Evolutionary conservation across 2,797 vertebrate genomes (phyloP), one percentile per base, ranked within the genome.

Genomic region (Streptopelia turtur): DNA sequence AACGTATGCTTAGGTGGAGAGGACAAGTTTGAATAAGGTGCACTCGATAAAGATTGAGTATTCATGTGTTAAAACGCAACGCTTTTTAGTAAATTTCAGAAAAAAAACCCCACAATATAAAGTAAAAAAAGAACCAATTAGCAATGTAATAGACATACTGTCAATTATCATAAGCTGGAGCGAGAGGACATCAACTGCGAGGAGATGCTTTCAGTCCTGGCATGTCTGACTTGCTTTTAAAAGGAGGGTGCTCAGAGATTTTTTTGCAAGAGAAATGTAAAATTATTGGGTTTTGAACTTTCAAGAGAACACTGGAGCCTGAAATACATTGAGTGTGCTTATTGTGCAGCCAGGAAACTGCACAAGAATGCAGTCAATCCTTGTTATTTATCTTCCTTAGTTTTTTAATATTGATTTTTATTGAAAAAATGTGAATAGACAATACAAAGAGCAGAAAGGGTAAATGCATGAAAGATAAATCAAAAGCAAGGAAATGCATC

Each of bases 381-480:
- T 9, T 79, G n/a, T 83, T 91, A 71, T 70, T 90, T 91, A 28
- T 88, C 41, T 86, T 94, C 75, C 50, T 71, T 85, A 33, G 33
- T 47, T 92, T 94, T 93, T 70, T 69, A 83, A 21, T 90, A 74
- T 87, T 92, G 92, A 53, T 70, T 96, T 96, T 60, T 88, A 65
- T 55, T 86, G 61, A 78, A 93, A 95, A 85, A 80, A 60, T 30
- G 47, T 83, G 82, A 93, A 33, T 35, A 89, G 84, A 89, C 72
- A 87, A 88, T 81, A 45, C 28, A 81, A 63, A 81, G 52, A 94
- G 47, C 89, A 94, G 72, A 90, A 91, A 90, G 77, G 74, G 61
- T 92, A 84, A 96, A 89, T 31, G 39, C 45, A n/a, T 91, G 56
- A 90, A 91, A 96, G 77, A 66, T 57, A 93, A 94, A 90, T 94